phyloP scores from a whole-genome alignment of 2,113 vertebrate genomes.

The Engraulis encrasicolus region DNA sequence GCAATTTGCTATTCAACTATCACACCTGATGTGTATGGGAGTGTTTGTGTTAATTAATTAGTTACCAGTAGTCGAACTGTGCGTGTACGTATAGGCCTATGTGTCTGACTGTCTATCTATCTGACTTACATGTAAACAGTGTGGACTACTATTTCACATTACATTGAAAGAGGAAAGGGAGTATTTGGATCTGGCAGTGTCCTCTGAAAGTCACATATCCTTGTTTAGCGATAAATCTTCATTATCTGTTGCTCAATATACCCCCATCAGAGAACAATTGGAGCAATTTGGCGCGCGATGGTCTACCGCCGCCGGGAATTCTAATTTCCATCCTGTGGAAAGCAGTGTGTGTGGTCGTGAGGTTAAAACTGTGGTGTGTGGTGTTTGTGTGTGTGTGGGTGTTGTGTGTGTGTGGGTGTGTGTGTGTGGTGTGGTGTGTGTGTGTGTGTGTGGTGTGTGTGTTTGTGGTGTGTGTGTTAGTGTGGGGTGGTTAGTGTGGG shows the following conservation, averaged over 20 bases:
- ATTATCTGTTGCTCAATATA: slow-evolving; percentile 71
- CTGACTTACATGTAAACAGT: too few relatives aligned
- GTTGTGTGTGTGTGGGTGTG: too few relatives aligned
- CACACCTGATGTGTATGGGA: too few relatives aligned
- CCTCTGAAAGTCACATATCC: slow-evolving; percentile 63
- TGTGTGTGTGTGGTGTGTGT: not conserved
- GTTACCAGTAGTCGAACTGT: too few relatives aligned
- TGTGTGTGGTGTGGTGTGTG: too few relatives aligned
- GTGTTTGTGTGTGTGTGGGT: slow-evolving; percentile 10
- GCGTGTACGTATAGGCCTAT: too few relatives aligned
- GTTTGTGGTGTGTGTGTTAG: too few relatives aligned
- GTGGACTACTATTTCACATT: too few relatives aligned
- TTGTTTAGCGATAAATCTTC: slow-evolving; percentile 71
- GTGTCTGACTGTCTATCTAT: too few relatives aligned
- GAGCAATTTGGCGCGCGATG: slow-evolving; percentile 60
- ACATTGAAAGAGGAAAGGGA: not conserved
- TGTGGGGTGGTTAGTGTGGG: too few relatives aligned
- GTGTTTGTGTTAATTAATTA: too few relatives aligned
- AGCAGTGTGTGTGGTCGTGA: slow-evolving; percentile 22
- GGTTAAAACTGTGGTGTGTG: slow-evolving; percentile 34
- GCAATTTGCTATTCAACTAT: too few relatives aligned
- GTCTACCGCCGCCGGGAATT: slow-evolving; percentile 57
- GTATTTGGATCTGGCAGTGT: slow-evolving; percentile 40
- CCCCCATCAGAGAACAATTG: slow-evolving; percentile 58
- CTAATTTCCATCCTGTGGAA: slow-evolving; percentile 57